A percentile compares a stretch with the other conserved stretches of the same genome.
These are phyloP conservation scores for Haemorhous mexicanus DNA, from an alignment of 2,113 vertebrate genomes.

Conservation along the genomic window DNA sequence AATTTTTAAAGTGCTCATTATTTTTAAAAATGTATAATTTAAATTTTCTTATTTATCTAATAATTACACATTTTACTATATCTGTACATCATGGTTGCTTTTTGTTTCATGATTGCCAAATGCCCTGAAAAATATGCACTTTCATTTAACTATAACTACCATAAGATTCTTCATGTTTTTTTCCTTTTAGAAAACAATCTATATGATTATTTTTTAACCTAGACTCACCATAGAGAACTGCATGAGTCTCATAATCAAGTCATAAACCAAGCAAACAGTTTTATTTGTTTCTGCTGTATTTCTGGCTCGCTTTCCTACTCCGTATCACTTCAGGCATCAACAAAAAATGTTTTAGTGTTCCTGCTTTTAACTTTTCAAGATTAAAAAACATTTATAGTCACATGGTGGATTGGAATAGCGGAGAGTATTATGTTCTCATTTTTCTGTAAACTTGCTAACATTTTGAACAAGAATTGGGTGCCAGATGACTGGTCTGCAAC, in stretches of 20 bases:
- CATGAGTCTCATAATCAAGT: background rate
- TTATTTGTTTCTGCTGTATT: conserved; percentile 5
- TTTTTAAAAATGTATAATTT: background rate
- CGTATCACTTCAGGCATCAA: conserved; percentile 54
- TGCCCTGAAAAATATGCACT: background rate
- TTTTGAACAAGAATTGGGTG: conserved; percentile 21
- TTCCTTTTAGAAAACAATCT: background rate
- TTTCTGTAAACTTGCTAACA: conserved; percentile 52
- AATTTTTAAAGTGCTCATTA: background rate
- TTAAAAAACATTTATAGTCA: conserved; percentile 22
- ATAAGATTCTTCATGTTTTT: background rate
- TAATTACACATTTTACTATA: background rate
- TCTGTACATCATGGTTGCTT: background rate
- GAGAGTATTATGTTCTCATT: conserved; percentile 29
- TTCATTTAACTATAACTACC: background rate
- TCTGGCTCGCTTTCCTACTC: background rate
- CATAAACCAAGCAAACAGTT: conserved; percentile 56
- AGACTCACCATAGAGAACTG: background rate
- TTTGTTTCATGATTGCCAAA: background rate
- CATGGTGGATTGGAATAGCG: background rate
- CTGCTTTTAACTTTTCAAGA: conserved; percentile 31
- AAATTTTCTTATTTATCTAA: background rate
- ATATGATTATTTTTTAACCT: background rate
- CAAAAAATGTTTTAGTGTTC: background rate
- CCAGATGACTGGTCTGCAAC: conserved; percentile 24